Conservation (phyloP, 1,140 invertebrate species). For the Leptinotarsa texana region DNA sequence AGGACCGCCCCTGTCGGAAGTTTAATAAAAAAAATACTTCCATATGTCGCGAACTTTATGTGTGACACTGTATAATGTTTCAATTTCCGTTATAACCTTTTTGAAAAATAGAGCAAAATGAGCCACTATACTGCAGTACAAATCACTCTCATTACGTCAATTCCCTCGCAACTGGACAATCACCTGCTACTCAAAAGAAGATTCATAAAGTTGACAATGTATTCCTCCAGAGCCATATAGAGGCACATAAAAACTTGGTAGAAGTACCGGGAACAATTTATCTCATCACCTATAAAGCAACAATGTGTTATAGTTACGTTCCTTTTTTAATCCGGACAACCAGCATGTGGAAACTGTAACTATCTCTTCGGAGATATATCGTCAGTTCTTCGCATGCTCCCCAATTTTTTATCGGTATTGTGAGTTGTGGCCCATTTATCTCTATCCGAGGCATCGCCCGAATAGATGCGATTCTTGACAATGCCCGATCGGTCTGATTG, state of each 20-base stretch:
- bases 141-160: no score
- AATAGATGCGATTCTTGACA: background rate
- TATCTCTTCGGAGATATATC: constrained; percentile 1
- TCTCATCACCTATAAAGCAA: constrained; percentile 11
- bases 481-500: background rate
- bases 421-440: no score
- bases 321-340: constrained; percentile 1
- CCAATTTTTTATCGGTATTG: no score
- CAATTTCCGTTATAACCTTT: no score
- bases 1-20: no score
- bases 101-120: no score
- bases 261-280: constrained; percentile 10
- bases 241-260: background rate
- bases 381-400: background rate
- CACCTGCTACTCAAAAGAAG: background rate
- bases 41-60: no score
- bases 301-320: constrained; percentile 7
- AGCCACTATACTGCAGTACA: no score
- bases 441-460: background rate
- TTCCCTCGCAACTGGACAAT: no score
- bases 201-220: constrained; percentile 21
- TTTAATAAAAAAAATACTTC: no score
- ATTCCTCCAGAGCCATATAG: background rate
- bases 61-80: no score
- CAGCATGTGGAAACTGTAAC: constrained; percentile 12